Conservation (phyloP, 2,113 vertebrate species). For the Carollia perspicillata region DNA sequence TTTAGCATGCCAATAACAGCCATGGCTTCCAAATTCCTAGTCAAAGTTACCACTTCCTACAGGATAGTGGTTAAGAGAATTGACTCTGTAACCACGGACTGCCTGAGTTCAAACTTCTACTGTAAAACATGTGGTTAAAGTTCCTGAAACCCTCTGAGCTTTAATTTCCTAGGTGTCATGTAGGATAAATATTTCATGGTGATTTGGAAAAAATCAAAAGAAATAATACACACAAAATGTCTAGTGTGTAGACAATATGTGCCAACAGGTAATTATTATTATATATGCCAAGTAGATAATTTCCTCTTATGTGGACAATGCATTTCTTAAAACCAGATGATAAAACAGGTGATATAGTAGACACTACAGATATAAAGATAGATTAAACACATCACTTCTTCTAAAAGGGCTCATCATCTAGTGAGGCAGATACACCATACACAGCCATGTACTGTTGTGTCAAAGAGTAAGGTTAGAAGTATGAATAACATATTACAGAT, state of each 20-base stretch:
- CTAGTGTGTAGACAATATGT: not conserved
- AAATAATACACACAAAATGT: not conserved
- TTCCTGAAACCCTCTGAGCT: not conserved
- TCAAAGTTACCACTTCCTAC: not conserved
- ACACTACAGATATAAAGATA: not conserved
- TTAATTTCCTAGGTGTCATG: not conserved
- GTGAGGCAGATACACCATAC: accelerated
- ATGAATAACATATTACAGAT: accelerated
- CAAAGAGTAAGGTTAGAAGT: not conserved
- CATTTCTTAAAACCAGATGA: not conserved
- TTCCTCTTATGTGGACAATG: not conserved
- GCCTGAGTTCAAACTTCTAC: not conserved
- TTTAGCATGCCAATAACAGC: not conserved
- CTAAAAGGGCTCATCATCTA: not conserved
- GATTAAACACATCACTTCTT: not conserved
- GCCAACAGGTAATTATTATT: not conserved
- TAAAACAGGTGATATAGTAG: not conserved
- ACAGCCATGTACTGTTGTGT: not conserved
- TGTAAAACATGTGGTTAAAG: not conserved
- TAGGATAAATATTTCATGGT: not conserved
- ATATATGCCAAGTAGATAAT: not conserved
- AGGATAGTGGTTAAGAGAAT: not conserved
- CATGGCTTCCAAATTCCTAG: not conserved
- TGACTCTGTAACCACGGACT: not conserved
- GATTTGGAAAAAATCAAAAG: not conserved